Evolutionary conservation across 2,888 invertebrate species (phyloP), one percentile per base, ranked within the genome.

Genomic region (Drosophila mulleri): DNA sequence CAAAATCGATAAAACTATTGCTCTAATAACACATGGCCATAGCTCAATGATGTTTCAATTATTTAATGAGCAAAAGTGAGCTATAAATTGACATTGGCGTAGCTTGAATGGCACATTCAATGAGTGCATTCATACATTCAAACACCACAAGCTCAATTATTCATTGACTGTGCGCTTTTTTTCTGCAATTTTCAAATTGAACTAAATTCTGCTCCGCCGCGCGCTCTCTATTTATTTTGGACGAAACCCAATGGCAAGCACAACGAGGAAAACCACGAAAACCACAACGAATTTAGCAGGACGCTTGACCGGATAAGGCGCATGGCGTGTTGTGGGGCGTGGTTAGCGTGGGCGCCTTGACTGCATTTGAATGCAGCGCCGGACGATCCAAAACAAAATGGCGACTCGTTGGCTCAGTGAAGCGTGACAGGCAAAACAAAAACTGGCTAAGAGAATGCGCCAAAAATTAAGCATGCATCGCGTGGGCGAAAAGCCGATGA

Each of bases 211-310:
- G 64, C 58, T 69, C 61, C 70, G 68, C 50, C 52, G 48, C 44
- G 16, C 69, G 69, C 70, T 62, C 67, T 65, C 47, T 70, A 61
- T 74, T 66, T 39, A 59, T 68, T 69, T 71, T 69, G 12, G 60
- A 58, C 50, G 32, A 29, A 66, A 53, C 50, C 67, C 59, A 58
- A 60, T 53, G 64, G 61, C 64, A 63, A 68, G 61, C 68, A 68
- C 58, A 70, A 65, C 80, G 70, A 74, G 70, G 53, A 69, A 76
- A 77, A 58, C 88, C 84, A 54, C 78, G 82, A 72, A 80, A 82
- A 74, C 84, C 84, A 62, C 87, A 87, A 71, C 87, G 72, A 84
- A 84, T 87, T 87, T 87, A 84, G 84, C 84, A 78, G 82, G 72
- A 80, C 62, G 80, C 87, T 83, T 82, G 82, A 82, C 84, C 82